Percentiles rank a stretch among this genome's conserved stretches.
These are phyloP conservation scores for Drosophila cognata DNA, from an alignment of 2,888 invertebrate genomes.

Conservation along the genomic window DNA sequence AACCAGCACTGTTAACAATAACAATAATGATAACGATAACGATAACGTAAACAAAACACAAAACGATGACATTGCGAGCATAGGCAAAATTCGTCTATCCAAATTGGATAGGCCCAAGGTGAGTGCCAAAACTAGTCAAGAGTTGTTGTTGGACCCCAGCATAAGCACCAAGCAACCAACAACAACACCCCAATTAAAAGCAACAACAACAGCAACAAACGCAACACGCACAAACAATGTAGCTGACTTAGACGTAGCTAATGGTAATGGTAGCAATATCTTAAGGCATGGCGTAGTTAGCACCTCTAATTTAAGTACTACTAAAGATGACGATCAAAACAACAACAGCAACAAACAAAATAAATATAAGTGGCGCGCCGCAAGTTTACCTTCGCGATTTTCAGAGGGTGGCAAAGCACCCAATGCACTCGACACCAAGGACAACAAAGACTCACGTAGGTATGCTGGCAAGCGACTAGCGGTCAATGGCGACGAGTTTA, in stretches of 20 bases:
- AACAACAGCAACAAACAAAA: conserved; percentile 8
- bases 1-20: conserved; percentile 31
- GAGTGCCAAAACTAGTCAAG: conserved; percentile 80
- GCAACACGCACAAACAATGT: conserved; percentile 38
- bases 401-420: conserved; percentile 14
- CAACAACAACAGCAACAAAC: conserved; percentile 42
- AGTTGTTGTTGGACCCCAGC: conserved; percentile 45
- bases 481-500: conserved; percentile 21
- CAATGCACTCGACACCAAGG: conserved; percentile 40
- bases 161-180: conserved; percentile 45
- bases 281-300: conserved; percentile 80
- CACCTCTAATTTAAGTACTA: conserved; percentile 61
- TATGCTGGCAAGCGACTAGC: conserved; percentile 74
- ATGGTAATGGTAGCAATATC: conserved; percentile 75
- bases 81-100: conserved; percentile 66
- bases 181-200: conserved; percentile 31
- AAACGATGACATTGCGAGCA: conserved; percentile 58
- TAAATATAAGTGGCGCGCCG: conserved; percentile 56
- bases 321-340: conserved; percentile 16
- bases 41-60: conserved; percentile 49
- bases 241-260: conserved; percentile 59
- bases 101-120: conserved; percentile 82
- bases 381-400: conserved; percentile 35
- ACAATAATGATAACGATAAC: conserved; percentile 39
- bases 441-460: conserved; percentile 65